Percentiles rank a stretch among this genome's conserved stretches.
phyloP scores from a whole-genome alignment of 2,888 invertebrate genomes.

The Elmis aenea region DNA sequence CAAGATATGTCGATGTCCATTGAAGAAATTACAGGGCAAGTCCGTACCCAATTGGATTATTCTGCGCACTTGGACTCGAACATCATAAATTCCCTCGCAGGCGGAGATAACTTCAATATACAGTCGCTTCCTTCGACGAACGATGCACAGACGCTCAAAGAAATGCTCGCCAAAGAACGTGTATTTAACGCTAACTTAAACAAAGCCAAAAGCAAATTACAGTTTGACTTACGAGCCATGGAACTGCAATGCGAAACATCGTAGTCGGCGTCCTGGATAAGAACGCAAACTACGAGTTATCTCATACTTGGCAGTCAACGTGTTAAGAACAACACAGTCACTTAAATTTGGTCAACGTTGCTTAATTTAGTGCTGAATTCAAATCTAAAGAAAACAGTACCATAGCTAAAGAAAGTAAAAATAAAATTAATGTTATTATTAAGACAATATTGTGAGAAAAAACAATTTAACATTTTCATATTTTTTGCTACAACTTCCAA shows the following conservation, averaged over 20 bases:
- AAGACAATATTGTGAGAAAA: no score
- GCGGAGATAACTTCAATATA: slow-evolving; percentile 37
- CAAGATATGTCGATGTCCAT: slow-evolving; percentile 38
- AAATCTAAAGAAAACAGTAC: no score
- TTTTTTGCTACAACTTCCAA: no score
- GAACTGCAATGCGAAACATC: slow-evolving; percentile 49
- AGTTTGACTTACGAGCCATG: slow-evolving; percentile 46
- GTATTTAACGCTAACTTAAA: slow-evolving; percentile 49
- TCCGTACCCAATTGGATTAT: slow-evolving; percentile 56
- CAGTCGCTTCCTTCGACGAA: slow-evolving; percentile 1
- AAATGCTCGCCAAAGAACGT: slow-evolving; percentile 48
- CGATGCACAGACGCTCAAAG: slow-evolving; percentile 38
- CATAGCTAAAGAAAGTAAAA: no score
- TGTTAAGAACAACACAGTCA: no score
- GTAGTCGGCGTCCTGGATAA: no score
- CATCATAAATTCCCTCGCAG: slow-evolving; percentile 55
- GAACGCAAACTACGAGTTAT: no score
- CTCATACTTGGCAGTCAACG: no score
- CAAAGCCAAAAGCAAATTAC: slow-evolving; percentile 50
- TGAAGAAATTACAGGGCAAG: slow-evolving; percentile 53
- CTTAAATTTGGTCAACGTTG: no score
- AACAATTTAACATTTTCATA: no score
- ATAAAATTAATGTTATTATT: no score
- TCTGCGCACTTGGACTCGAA: slow-evolving; percentile 57
- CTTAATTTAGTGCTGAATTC: no score